Evolutionary conservation across 2,888 invertebrate genomes (phyloP), one percentile per base, ranked within the genome.

Genomic region (Altica lythri): DNA sequence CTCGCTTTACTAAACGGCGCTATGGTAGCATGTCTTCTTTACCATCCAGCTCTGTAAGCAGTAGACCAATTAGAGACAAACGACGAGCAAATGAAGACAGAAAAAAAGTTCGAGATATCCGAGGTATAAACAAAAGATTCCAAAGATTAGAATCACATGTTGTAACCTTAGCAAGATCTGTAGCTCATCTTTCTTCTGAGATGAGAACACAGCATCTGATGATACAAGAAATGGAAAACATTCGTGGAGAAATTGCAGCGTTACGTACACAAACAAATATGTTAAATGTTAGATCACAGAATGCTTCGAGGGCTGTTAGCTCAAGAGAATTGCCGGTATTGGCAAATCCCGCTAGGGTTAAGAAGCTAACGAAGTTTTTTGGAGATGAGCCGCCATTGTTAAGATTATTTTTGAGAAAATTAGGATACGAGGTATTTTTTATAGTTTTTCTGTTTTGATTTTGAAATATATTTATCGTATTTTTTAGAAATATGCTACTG

Each of bases 301-400:
- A 86, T 30, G 82, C 84, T 66, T 82, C 85, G 10, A 76, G 87
- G 75, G 80, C 37, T 18, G 63, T 68, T 66, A 77, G 60, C 70
- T 81, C 77, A 12, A 79, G 79, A 56, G 87, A 86, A 70, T 79
- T 86, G 37, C 86, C 84, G 64, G 86, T 86, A 46, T 82, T 93
- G 68, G 89, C 92, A 63, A 92, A 93, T 77, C 93, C 93, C 0
- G 88, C 88, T 60, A 80, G 92, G 57, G 92, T 94, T 13, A 90
- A 90, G 75, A 88, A 94, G 68, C 81, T 94, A 61, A 93, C 92
- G 53, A 91, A 92, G 82, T 94, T 95, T 81, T 95, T 95, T 79
- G 95, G 94, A 17, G 90, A 92, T 75, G 94, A 95, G 76, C 94
- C 94, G 19, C 94, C 94, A 6, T 82, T 94, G 62, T 85, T 94